These are phyloP conservation scores for Colistium nudipinnis DNA, from an alignment of 2,113 vertebrate species.

Conservation along the genomic window DNA sequence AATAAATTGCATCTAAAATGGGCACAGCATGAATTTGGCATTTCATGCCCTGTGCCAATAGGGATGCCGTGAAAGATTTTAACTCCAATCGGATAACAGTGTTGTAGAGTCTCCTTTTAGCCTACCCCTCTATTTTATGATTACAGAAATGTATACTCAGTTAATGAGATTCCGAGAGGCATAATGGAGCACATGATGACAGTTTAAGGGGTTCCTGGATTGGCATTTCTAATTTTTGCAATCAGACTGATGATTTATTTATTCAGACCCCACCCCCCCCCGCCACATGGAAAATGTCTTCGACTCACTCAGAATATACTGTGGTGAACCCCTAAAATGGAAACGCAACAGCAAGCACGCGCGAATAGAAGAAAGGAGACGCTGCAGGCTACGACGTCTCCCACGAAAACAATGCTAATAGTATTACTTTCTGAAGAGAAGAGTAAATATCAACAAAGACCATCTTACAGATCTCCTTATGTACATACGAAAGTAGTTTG, in stretches of 20 bases:
- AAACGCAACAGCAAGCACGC: too few relatives aligned
- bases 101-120: neutral
- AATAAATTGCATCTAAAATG: too few relatives aligned
- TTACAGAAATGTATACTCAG: neutral
- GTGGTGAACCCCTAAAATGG: too few relatives aligned
- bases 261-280: neutral
- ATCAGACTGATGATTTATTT: neutral
- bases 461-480: neutral
- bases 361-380: neutral
- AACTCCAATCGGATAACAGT: conserved; percentile 29
- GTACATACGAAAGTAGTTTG: too few relatives aligned
- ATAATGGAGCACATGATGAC: conserved; percentile 18
- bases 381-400: conserved; percentile 10
- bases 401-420: neutral
- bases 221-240: conserved; percentile 26
- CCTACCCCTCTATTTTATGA: too few relatives aligned
- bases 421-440: conserved; percentile 15
- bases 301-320: conserved; percentile 3
- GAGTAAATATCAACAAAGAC: conserved; percentile 5
- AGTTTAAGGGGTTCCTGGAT: conserved; percentile 7
- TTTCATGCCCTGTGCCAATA: neutral
- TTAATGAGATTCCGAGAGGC: neutral
- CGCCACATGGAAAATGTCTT: neutral
- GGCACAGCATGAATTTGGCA: too few relatives aligned
- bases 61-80: conserved; percentile 1